These are phyloP conservation scores for Ceyx erithaca DNA, from an alignment of 2,797 vertebrate genomes.

Conservation along the genomic window DNA sequence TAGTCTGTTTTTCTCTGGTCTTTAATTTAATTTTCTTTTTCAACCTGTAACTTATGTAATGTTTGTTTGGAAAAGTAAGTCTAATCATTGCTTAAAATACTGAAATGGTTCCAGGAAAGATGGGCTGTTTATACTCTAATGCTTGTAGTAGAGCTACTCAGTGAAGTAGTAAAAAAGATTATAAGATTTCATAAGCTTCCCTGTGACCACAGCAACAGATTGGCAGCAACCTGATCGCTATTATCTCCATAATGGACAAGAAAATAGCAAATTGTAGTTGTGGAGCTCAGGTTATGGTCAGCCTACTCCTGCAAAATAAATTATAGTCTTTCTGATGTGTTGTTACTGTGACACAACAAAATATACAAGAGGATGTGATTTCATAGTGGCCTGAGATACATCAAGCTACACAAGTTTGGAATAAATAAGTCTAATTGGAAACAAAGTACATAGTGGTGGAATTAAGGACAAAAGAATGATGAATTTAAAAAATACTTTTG, in stretches of 20 bases:
- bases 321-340: background rate
- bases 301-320: background rate
- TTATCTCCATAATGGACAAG: background rate
- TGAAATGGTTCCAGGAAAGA: constrained; percentile 33
- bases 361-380: background rate
- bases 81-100: background rate
- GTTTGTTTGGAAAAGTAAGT: background rate
- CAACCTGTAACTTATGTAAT: background rate
- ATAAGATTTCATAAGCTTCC: background rate
- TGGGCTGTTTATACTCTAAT: background rate
- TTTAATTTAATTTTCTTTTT: background rate
- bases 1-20: background rate
- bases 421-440: background rate
- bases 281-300: background rate
- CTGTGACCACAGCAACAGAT: background rate
- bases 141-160: background rate
- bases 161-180: background rate
- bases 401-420: background rate
- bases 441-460: background rate
- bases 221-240: background rate
- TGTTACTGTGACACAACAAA: background rate
- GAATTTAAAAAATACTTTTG: background rate
- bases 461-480: background rate
- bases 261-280: background rate
- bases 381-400: background rate